phyloP scores from a whole-genome alignment of 2,113 vertebrate species.

The Phylloscopus trochiloides region DNA sequence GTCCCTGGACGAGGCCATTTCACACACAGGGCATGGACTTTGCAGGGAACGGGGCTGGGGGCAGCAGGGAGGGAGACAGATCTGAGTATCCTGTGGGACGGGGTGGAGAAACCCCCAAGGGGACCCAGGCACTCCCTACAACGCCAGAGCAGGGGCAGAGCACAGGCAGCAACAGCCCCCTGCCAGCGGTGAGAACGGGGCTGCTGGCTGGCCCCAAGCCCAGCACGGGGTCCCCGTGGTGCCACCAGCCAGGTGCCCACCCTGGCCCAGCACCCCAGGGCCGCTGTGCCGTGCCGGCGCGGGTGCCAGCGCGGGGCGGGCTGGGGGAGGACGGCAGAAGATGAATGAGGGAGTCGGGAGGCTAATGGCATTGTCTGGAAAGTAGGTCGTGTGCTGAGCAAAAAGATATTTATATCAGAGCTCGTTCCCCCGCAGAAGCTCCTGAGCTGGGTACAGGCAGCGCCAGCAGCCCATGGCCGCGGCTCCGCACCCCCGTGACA shows the following conservation, averaged over 20 bases:
- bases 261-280: rapidly evolving
- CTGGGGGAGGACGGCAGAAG: background rate
- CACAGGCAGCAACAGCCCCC: background rate
- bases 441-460: background rate
- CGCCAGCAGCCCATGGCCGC: background rate
- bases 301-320: background rate
- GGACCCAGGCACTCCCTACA: rapidly evolving
- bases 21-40: background rate
- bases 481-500: background rate
- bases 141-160: background rate
- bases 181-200: rapidly evolving
- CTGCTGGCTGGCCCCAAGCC: background rate
- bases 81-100: rapidly evolving
- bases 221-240: background rate
- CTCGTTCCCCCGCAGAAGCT: conserved; percentile 39
- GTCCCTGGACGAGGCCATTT: background rate
- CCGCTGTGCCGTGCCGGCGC: rapidly evolving
- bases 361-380: conserved; percentile 65
- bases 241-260: background rate
- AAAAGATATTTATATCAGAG: conserved; percentile 60
- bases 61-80: background rate
- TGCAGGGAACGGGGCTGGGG: background rate
- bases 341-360: conserved; percentile 58
- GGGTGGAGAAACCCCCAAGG: background rate
- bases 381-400: conserved; percentile 69